Evolutionary conservation across 1,140 invertebrate species (phyloP).

Genomic region (Aporrectodea caliginosa): DNA sequence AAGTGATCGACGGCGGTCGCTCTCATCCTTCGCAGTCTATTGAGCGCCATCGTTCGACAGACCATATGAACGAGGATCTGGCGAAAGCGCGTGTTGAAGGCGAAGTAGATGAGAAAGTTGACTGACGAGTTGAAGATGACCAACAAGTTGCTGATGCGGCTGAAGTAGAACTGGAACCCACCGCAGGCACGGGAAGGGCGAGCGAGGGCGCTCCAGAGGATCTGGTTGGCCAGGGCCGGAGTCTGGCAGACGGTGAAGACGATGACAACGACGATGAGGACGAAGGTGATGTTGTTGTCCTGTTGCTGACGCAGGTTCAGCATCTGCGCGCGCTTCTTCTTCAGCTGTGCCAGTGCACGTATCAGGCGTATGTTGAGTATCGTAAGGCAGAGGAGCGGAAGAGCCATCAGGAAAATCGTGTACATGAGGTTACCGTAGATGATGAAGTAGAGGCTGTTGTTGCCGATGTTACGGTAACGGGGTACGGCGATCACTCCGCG

Average conservation of each 20-base stretch:
- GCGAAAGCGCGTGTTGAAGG: slow-evolving; percentile 30
- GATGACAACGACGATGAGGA: too few species aligned
- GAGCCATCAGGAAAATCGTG: slow-evolving; percentile 26
- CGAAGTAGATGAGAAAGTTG: slow-evolving; percentile 32
- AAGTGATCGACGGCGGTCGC: too few species aligned
- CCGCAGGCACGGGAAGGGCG: slow-evolving; percentile 12
- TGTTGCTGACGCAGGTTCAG: slow-evolving; percentile 30
- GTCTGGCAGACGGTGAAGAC: slow-evolving; percentile 33
- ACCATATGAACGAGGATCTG: slow-evolving; percentile 11
- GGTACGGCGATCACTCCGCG: too few species aligned
- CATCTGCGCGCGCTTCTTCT: slow-evolving; percentile 28
- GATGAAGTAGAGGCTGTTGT: slow-evolving; percentile 6
- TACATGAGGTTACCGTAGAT: slow-evolving; percentile 30
- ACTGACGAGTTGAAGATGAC: slow-evolving; percentile 26
- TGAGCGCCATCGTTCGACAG: too few species aligned
- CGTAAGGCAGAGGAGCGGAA: slow-evolving; percentile 24
- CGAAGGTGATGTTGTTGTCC: slow-evolving; percentile 33
- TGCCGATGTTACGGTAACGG: neutral
- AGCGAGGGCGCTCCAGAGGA: slow-evolving; percentile 21
- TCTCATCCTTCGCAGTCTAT: too few species aligned
- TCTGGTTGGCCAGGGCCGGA: slow-evolving; percentile 29
- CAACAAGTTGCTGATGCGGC: slow-evolving; percentile 21
- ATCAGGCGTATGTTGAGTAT: slow-evolving; percentile 32
- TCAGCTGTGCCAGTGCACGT: slow-evolving; percentile 23
- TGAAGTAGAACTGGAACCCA: slow-evolving; percentile 32